A percentile compares a stretch with the other conserved stretches of the same genome.
Evolutionary conservation across 2,113 vertebrate genomes (phyloP).

Genomic region (Elephantulus edwardii): DNA sequence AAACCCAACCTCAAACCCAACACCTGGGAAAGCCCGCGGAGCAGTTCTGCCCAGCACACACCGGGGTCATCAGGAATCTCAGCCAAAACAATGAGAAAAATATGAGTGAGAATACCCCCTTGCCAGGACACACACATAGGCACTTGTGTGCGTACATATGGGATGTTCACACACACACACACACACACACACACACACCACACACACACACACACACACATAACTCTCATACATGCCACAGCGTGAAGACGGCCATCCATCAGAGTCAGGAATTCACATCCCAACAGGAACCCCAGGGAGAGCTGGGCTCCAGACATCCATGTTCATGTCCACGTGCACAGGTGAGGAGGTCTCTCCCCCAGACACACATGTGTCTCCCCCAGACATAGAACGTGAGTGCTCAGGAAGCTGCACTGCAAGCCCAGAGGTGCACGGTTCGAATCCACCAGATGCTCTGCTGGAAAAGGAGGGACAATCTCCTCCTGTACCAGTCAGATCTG

Average conservation of each 20-base stretch:
- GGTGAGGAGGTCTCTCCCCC: accelerated
- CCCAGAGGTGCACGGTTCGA: too few species aligned
- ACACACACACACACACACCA: accelerated
- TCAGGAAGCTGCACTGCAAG: too few species aligned
- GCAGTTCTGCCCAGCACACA: neutral
- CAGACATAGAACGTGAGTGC: neutral
- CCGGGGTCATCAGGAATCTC: neutral
- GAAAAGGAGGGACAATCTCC: too few species aligned
- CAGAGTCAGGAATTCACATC: accelerated
- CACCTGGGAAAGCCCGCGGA: neutral
- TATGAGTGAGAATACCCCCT: conserved; percentile 74
- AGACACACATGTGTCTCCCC: neutral
- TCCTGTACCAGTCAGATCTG: too few species aligned
- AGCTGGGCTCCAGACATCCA: accelerated
- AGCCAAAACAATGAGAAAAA: conserved; percentile 79
- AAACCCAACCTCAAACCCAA: too few species aligned
- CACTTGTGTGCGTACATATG: accelerated
- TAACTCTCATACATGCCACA: too few species aligned
- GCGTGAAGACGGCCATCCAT: accelerated
- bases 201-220: accelerated
- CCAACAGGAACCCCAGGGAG: neutral
- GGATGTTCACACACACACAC: accelerated
- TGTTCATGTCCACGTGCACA: too few species aligned
- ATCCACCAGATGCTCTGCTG: too few species aligned
- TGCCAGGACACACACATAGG: accelerated